Conservation (phyloP, 2,888 invertebrate genomes). For the Drosophila paranaensis region DNA sequence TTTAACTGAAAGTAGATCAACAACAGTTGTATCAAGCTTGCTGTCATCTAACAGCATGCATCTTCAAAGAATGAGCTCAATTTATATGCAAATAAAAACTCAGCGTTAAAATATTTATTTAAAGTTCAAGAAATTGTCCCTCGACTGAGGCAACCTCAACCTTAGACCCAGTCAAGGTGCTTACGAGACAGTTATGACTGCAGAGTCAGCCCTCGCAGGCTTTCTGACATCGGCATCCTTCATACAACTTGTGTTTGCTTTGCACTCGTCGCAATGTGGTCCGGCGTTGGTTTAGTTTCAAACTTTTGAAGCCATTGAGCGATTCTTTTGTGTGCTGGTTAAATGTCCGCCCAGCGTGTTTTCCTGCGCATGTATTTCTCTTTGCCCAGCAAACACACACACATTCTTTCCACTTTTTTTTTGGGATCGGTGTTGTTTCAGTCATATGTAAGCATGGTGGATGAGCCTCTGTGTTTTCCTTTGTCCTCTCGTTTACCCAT, state of each 20-base stretch:
- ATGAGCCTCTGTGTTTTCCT: slow-evolving; percentile 39
- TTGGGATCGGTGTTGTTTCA: slow-evolving; percentile 56
- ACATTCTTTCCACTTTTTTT: slow-evolving; percentile 35
- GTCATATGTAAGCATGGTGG: slow-evolving; percentile 62
- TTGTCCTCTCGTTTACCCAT: slow-evolving; percentile 65
- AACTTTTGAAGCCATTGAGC: slow-evolving; percentile 69
- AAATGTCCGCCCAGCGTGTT: slow-evolving; percentile 22
- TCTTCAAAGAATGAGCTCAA: slow-evolving; percentile 4
- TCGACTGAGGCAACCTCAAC: not conserved
- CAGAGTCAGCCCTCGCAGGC: slow-evolving; percentile 46
- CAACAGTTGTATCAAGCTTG: not conserved
- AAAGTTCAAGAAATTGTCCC: not conserved
- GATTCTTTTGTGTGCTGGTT: slow-evolving; percentile 64
- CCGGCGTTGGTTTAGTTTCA: slow-evolving; percentile 30
- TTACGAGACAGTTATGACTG: slow-evolving; percentile 14
- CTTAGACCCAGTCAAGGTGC: slow-evolving; percentile 19
- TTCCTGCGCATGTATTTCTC: slow-evolving; percentile 23
- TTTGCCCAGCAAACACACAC: slow-evolving; percentile 22
- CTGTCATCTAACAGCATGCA: not conserved
- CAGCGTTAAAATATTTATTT: not conserved
- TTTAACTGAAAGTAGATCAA: not conserved
- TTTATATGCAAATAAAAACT: slow-evolving; percentile 16
- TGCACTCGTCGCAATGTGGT: slow-evolving; percentile 51
- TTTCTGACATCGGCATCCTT: slow-evolving; percentile 17
- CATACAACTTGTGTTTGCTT: slow-evolving; percentile 38